Percentiles rank a stretch among this genome's conserved stretches.
phyloP scores from a whole-genome alignment of 1,140 invertebrate species.

The Drosophila auraria region DNA sequence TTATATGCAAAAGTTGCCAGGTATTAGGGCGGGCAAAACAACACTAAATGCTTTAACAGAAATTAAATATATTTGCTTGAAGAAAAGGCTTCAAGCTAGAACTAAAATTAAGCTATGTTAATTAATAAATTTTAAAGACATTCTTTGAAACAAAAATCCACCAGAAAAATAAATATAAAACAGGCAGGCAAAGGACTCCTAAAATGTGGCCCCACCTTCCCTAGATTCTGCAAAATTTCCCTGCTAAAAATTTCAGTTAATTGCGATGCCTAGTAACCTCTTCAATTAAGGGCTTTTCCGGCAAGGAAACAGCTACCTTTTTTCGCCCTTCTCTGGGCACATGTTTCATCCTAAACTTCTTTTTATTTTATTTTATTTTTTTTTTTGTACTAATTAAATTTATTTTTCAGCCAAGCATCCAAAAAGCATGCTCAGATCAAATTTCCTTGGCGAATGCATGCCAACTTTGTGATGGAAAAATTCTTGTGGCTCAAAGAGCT shows the following conservation, averaged over 20 bases:
- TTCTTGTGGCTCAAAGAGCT: constrained; percentile 18
- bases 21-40: not conserved
- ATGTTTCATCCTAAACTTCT: not conserved
- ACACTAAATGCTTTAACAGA: too few relatives aligned
- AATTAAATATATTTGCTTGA: too few relatives aligned
- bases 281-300: constrained; percentile 12
- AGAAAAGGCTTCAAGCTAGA: too few relatives aligned
- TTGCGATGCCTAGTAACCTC: constrained; percentile 10
- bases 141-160: too few relatives aligned
- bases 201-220: not conserved
- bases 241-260: not conserved
- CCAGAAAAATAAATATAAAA: too few relatives aligned
- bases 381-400: constrained; percentile 31
- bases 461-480: constrained; percentile 19
- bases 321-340: not conserved
- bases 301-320: not conserved
- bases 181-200: too few relatives aligned
- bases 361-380: not conserved
- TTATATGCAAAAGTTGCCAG: not conserved
- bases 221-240: not conserved
- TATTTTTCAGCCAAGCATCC: constrained; percentile 6
- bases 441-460: constrained; percentile 14
- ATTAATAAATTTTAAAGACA: too few relatives aligned
- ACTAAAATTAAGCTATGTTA: too few relatives aligned
- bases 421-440: not conserved